Base-by-base conservation (phyloP, 2,797 vertebrate genomes). In the Cephalopachus bancanus region DNA sequence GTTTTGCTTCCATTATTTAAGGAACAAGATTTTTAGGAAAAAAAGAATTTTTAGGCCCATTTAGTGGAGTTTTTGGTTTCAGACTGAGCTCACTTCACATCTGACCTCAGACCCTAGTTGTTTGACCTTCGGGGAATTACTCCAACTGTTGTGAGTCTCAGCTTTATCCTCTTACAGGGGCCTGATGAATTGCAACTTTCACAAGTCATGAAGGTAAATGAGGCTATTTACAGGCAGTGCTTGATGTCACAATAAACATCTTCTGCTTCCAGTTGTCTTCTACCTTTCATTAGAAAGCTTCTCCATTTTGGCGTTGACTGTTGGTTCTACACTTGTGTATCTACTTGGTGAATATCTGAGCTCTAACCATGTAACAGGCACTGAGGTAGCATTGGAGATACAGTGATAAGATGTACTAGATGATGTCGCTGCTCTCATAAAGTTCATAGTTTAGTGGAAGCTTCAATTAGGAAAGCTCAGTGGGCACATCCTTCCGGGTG, bases 81-180 rank as follows among this genome's bases (percentile, higher is more conserved):
- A 57, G 17, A 76, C n/a, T 7, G 20, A 94, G 12, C 33, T 93
- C 10, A 30, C 59, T 85, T 96, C 91, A 87, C 62, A 64, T 85
- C 24, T 57, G 28, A 67, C 64, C 62, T 84, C 30, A 30, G n/a
- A 65, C 71, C 17, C n/a, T 37, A n/a, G 20, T 33, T 65, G 15
- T 78, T 12, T 80, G 76, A 83, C 11, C n/a, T 85, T 74, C 6
- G 30, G 62, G 28, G 60, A 83, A 83, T 72, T 14, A 64, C 44
- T 49, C 78, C 33, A 92, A 19, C 57, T 59, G 16, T 65, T 76
- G 44, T 26, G 57, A 33, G 11, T 71, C 51, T 71, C 51, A 53
- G 37, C 28, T 89, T 69, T 67, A 26, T 71, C 30, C 28, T 72
- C 37, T 84, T 74, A 55, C 14, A 59, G 20, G 83, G 30, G 55